Conservation (phyloP, 1,140 invertebrate genomes). For the Penaeus vannamei region DNA sequence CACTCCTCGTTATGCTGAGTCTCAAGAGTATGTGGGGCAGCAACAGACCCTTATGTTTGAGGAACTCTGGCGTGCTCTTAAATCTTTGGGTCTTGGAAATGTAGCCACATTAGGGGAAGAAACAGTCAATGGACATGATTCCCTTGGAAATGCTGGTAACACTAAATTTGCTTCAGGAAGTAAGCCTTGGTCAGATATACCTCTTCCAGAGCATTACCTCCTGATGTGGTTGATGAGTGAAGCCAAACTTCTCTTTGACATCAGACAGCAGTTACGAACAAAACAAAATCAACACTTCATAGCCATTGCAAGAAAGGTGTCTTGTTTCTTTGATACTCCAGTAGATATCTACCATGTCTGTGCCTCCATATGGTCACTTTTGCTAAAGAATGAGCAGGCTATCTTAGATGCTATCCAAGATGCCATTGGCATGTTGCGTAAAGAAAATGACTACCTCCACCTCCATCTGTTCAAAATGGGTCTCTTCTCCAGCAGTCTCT, state of each 20-base stretch:
- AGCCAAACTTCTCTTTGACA: constrained; percentile 29
- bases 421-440: constrained; percentile 78
- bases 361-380: constrained; percentile 81
- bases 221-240: constrained; percentile 58
- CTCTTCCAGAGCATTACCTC: constrained; percentile 33
- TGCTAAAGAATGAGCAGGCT: constrained; percentile 82
- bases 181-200: background rate
- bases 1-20: constrained; percentile 73
- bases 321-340: constrained; percentile 41
- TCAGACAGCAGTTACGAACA: constrained; percentile 26
- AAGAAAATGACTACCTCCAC: constrained; percentile 78
- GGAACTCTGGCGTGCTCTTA: constrained; percentile 53
- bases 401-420: constrained; percentile 80
- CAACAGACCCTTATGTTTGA: constrained; percentile 60
- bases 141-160: background rate
- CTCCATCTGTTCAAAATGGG: constrained; percentile 61
- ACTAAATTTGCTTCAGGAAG: background rate
- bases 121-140: background rate
- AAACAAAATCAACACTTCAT: constrained; percentile 44
- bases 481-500: constrained; percentile 74
- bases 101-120: background rate
- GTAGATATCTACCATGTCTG: constrained; percentile 64
- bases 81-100: constrained; percentile 34
- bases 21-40: constrained; percentile 41
- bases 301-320: constrained; percentile 31